Evolutionary conservation across 2,797 vertebrate genomes (phyloP), one percentile per base, ranked within the genome.

Genomic region (Parauchenoglanis ngamensis): DNA sequence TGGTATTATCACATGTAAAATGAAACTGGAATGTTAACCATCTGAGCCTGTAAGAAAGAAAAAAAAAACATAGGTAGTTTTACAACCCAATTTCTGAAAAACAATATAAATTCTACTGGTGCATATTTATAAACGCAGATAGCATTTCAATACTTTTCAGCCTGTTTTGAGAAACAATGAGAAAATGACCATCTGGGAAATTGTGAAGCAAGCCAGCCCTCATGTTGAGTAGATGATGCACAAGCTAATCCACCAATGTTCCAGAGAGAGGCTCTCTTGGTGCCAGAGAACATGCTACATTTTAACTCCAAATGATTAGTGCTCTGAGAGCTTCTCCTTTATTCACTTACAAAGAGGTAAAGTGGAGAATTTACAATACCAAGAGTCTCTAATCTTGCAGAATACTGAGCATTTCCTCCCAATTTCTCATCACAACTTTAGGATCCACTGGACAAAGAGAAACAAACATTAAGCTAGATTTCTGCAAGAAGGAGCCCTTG

Each of bases 21-120:
- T 19, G 5, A 49, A 86, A 77, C 68, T 57, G 59, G 35, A 67
- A 31, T 65, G 7, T 57, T n/a, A 86, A 63, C 28, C 65, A 25
- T 40, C 17, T 57, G 44, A 56, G 40, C 76, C 89, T 91, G 76
- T 54, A 85, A 87, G 17, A 82, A 86, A 76, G n/a, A 88, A 86
- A 75, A 84, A 84, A 6, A 21, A 23, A 10, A 44, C 59, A 8
- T 5, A 61, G 59, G 54, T 80, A 61, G 13, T 80, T 82, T 4
- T 78, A 73, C 46, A 63, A 40, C 17, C 12, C 40, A 63, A 75
- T 46, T 57, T 68, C 44, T 86, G 17, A 72, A 79, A 40, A 75
- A 68, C 35, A 56, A 23, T 70, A 63, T 65, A 23, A 84, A 31
- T 65, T 57, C 54, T 84, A 49, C 31, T 59, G 19, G 1, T 49